Evolutionary conservation across 35 echinoderm and acorn worm species (phyloP), one percentile per base, ranked within the genome.

Genomic region (Strongylocentrotus purpuratus): DNA sequence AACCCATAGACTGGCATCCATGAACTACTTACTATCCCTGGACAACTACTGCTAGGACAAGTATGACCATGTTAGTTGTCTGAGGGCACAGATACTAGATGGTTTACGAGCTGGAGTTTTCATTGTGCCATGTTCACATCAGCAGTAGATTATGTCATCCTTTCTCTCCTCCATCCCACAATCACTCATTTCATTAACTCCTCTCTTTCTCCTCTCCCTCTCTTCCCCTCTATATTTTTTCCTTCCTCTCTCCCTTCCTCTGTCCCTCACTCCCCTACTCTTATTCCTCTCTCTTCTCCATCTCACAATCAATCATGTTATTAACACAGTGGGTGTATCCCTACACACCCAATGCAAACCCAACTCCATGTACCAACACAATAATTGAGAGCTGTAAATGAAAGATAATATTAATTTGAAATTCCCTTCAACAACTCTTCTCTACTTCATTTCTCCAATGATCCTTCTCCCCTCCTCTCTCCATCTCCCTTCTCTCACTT

Each of bases 261-360:
- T 88, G 6, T 3, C 17, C 7, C 22, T 41, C 2, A 33, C 45
- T 88, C 31, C n/a, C 31, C 33, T 31, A 25, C 87, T 88, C 87
- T 88, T 8, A 3, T 25, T 33, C 41, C 31, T 33, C 32, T 33
- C 33, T 10, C 14, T 7, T 13, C 32, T 41, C 6, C 4, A 33
- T 7, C 32, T 32, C 32, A 17, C 14, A 88, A 4, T 46, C 87
- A 88, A 15, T 88, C 32, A 88, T 33, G 32, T 88, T 31, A 88
- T 88, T 88, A 88, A 35, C 87, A 88, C 87, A 88, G 87, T 88
- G 87, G 87, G 87, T 88, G 87, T 17, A 88, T 33, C 87, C 28
- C 15, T 31, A 88, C 33, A 88, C 87, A 88, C 87, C 32, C 87
- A 88, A 46, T 88, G 87, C 45, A 88, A 88, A 88, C 87, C 45